Percentiles rank a stretch among this genome's conserved stretches.
These are phyloP conservation scores for Cyphomyrus discorhynchus DNA, from an alignment of 2,113 vertebrate genomes.

Conservation along the genomic window DNA sequence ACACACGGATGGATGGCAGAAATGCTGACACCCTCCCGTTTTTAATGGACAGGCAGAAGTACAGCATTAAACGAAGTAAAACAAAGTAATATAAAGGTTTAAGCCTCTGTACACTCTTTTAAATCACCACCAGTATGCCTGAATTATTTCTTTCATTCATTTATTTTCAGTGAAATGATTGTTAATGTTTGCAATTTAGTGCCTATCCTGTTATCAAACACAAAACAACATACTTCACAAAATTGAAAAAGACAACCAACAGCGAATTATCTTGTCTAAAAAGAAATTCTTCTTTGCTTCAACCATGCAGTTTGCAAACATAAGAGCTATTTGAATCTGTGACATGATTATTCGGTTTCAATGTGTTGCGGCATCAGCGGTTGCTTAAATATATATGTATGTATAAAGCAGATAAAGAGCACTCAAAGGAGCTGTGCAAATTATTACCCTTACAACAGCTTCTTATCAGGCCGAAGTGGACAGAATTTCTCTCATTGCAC, in stretches of 20 bases:
- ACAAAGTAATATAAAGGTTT: neutral
- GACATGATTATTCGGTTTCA: neutral
- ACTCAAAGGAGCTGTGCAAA: neutral
- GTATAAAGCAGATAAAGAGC: slow-evolving; percentile 2
- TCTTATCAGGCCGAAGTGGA: neutral
- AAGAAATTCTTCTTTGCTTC: neutral
- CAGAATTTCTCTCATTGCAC: neutral
- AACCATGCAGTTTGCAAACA: neutral
- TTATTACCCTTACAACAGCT: neutral
- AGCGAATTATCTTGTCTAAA: neutral
- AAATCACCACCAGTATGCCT: neutral
- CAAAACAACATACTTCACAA: neutral
- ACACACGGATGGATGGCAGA: neutral
- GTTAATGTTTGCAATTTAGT: neutral
- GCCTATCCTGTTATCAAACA: neutral
- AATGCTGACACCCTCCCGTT: neutral
- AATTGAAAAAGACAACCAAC: neutral
- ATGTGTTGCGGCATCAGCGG: slow-evolving; percentile 16
- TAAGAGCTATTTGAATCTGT: slow-evolving; percentile 18
- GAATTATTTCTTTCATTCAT: neutral
- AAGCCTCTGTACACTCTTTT: neutral
- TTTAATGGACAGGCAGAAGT: neutral
- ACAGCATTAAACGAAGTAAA: neutral
- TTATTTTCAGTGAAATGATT: neutral
- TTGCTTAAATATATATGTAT: neutral